Percentiles rank a stretch among this genome's conserved stretches.
Evolutionary conservation across 2,888 invertebrate species (phyloP).

Genomic region (Desoria tigrina): DNA sequence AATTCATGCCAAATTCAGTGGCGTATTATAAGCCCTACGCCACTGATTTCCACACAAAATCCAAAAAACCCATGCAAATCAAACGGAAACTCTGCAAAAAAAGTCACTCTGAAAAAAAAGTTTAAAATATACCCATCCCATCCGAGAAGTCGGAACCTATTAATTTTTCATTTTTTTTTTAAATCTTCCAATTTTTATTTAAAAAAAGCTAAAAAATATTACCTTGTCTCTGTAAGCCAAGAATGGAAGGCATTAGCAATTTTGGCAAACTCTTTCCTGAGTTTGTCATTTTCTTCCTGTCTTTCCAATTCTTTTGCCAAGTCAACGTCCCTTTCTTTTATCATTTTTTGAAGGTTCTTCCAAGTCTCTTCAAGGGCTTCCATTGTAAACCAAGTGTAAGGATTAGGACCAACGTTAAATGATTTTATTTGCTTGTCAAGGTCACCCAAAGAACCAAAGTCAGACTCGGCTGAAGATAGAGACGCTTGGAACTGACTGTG

Average conservation of each 20-base stretch:
- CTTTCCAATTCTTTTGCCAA: conserved; percentile 90
- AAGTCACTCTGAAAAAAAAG: conserved; percentile 46
- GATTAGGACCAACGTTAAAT: conserved; percentile 98
- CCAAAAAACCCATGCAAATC: background rate
- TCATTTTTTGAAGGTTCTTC: conserved; percentile 98
- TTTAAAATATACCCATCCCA: conserved; percentile 70
- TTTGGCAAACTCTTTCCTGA: conserved; percentile 97
- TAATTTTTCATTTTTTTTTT: background rate
- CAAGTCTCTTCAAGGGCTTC: conserved; percentile 98
- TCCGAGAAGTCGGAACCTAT: conserved; percentile 70
- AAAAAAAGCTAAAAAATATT: conserved; percentile 37
- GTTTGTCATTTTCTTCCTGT: conserved; percentile 98
- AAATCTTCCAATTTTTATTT: background rate
- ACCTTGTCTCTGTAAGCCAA: conserved; percentile 97
- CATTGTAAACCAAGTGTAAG: conserved; percentile 99
- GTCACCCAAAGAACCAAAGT: conserved; percentile 94
- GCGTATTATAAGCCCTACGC: conserved; percentile 62
- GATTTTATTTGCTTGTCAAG: conserved; percentile 97
- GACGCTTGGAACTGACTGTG: conserved; percentile 97
- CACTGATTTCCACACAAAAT: too few relatives aligned
- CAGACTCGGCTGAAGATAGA: conserved; percentile 92
- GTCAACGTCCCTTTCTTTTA: conserved; percentile 83
- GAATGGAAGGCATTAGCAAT: conserved; percentile 99
- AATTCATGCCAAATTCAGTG: conserved; percentile 44
- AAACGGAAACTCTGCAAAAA: conserved; percentile 15